Evolutionary conservation across 2,113 vertebrate genomes (phyloP), one percentile per base, ranked within the genome.

Genomic region (Phylloscopus trochiloides): DNA sequence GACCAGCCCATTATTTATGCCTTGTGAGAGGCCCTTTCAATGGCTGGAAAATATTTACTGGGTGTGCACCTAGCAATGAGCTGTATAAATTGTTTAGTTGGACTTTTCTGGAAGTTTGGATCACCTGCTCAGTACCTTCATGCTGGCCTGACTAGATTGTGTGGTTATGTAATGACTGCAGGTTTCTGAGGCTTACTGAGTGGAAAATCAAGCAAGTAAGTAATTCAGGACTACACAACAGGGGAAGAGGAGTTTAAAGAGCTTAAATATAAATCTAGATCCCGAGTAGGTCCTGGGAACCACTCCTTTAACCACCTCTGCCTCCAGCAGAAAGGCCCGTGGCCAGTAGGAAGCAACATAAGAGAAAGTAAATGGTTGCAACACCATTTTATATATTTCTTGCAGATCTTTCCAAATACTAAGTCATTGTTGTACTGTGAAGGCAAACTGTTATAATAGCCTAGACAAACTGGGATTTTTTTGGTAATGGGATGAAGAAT

Each of bases 91-190:
- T 57, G 3, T 62, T 57, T 61, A 17, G 54, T 43, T 57, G 4
- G 16, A 32, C 8, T 71, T 76, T 32, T 50, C 47, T 71, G 43
- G 11, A 75, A 17, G 5, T 38, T 90, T 88, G 61, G 25, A 58
- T 29, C 38, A 71, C 7, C 57, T 62, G 21, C 19, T 68, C 21
- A 43, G 20, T 68, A 28, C 32, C 18, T 79, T 71, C n/a, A 3
- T 3, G 0, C 17, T 10, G 5, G 3, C 34, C 50, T 31, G 19
- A n/a, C 7, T 42, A 17, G 6, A 5, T 29, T 45, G 11, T 43
- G 57, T 36, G 25, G 21, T 83, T 78, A 16, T 54, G 10, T 9
- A 54, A 48, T 31, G 9, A 31, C 17, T 66, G 11, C 2, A 6
- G 5, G 36, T 67, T 85, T 90, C 40, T 81, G 74, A 43, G 40